Evolutionary conservation across 2,113 vertebrate species (phyloP), one percentile per base, ranked within the genome.

Genomic region (Halichoeres trimaculatus): DNA sequence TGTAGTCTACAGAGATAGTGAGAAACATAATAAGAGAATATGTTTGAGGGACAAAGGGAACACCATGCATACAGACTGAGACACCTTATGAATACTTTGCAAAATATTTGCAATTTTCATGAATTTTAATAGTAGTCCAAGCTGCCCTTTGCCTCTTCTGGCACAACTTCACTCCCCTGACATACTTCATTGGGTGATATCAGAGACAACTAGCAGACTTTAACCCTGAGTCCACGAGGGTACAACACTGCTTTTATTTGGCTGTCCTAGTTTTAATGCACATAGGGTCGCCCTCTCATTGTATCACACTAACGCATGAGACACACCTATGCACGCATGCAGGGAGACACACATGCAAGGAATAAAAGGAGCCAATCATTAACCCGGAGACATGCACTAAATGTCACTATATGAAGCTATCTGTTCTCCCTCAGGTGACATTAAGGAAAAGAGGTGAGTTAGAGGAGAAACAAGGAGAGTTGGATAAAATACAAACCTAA

Each of bases 291-390:
- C 24, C 7, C 23, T 30, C 38, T 40, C 48, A 10, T 40, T 47
- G 12, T 41, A 47, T 67, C 51, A 20, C 52, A 40, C n/a, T 34
- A 20, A 51, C 34, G 19, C 26, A 52, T 13, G 14, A 4, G 22
- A 40, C 3, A 51, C 48, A 26, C 65, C 43, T 41, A 43, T 17
- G 14, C 55, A 55, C 22, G 24, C 59, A 26, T 19, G 8, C 52
- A 57, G 17, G 38, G 5, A 59, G 38, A 51, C 0, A 62, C 40
- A 23, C 45, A 60, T 9, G 54, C 38, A 34, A 26, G 23, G 63
- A 10, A 50, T 52, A 38, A 67, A 65, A 57, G 52, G 38, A 20
- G 56, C 40, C 23, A 85, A 79, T 77, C 38, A 78, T 88, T 85
- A 76, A 82, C 84, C 30, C 48, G 11, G 24, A 55, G 47, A 76